Evolutionary conservation across 2,888 invertebrate species (phyloP).

Genomic region (Brassicogethes aeneus): DNA sequence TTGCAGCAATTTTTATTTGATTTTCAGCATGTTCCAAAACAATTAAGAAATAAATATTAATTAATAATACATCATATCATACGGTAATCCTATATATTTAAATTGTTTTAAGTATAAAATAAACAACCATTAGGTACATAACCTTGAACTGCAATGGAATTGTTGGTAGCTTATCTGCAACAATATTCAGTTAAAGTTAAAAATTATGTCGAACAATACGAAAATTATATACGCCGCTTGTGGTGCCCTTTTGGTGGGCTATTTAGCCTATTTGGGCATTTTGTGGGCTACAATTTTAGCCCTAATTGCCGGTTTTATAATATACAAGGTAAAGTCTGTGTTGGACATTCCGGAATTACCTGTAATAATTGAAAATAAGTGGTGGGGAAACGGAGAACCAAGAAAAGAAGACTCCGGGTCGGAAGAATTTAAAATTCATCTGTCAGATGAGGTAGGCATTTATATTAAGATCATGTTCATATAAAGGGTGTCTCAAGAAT

Average conservation of each 20-base stretch:
- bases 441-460: slow-evolving; percentile 48
- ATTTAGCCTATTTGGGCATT: background rate
- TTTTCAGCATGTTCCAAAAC: too few relatives aligned
- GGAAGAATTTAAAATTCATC: slow-evolving; percentile 50
- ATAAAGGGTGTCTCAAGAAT: background rate
- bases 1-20: too few relatives aligned
- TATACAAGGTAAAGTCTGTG: slow-evolving; percentile 6
- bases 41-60: too few relatives aligned
- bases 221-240: background rate
- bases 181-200: background rate
- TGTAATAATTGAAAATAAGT: slow-evolving; percentile 35
- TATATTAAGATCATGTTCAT: background rate
- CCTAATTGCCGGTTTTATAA: slow-evolving; percentile 2
- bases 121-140: too few relatives aligned
- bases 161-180: too few relatives aligned
- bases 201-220: background rate
- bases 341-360: slow-evolving; percentile 14
- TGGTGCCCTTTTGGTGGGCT: background rate
- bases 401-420: slow-evolving; percentile 46
- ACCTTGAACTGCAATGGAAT: too few relatives aligned
- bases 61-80: too few relatives aligned
- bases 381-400: slow-evolving; percentile 52
- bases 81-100: too few relatives aligned
- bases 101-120: too few relatives aligned
- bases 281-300: background rate